Conservation (phyloP, 2,888 invertebrate species). For the Chrysina gloriosa region DNA sequence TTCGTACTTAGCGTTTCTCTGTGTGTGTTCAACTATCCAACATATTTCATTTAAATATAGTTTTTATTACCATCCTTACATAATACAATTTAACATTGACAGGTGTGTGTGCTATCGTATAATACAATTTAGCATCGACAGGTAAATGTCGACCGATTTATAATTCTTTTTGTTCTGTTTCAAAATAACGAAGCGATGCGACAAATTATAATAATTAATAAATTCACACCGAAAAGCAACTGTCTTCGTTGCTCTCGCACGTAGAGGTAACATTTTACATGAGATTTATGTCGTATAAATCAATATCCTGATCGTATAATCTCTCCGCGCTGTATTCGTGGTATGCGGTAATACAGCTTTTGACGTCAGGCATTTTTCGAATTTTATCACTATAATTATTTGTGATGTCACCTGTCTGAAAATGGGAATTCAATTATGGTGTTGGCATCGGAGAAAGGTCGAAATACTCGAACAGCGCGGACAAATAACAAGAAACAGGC, state of each 20-base stretch:
- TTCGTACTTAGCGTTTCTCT: too few relatives aligned
- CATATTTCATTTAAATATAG: too few relatives aligned
- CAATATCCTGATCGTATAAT: conserved; percentile 27
- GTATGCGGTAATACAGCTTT: conserved; percentile 35
- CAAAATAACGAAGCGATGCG: background rate
- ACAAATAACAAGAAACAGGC: background rate
- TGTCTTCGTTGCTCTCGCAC: background rate
- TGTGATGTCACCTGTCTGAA: conserved; percentile 37
- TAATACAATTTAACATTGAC: too few relatives aligned
- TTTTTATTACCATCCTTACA: too few relatives aligned
- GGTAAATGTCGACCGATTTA: too few relatives aligned
- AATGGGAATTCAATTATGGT: conserved; percentile 25
- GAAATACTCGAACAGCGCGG: background rate
- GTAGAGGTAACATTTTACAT: conserved; percentile 17
- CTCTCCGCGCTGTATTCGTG: conserved; percentile 5
- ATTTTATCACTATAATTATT: conserved; percentile 38
- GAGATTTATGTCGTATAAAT: conserved; percentile 35
- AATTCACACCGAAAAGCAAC: conserved; percentile 3
- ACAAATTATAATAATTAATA: conserved; percentile 19
- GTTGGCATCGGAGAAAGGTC: background rate
- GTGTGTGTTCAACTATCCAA: too few relatives aligned
- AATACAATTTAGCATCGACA: too few relatives aligned
- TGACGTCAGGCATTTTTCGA: conserved; percentile 39
- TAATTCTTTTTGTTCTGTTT: background rate
- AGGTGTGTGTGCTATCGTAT: too few relatives aligned